Conservation (phyloP, 1,140 invertebrate genomes). For the Brachionus manjavacas region DNA sequence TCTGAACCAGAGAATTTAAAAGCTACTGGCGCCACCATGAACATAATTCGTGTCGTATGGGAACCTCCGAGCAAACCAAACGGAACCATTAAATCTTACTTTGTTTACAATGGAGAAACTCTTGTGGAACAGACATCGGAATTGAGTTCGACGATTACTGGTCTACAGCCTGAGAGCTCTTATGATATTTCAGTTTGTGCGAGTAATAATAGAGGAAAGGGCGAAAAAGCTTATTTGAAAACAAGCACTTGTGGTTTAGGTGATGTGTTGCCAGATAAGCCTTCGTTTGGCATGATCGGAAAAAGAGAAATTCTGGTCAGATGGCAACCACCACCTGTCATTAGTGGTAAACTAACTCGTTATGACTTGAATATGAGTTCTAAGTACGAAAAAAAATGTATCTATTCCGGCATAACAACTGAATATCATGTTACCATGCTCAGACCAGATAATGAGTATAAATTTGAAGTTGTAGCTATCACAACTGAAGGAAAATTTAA, state of each 20-base stretch:
- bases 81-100: background rate
- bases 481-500: conserved; percentile 57
- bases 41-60: background rate
- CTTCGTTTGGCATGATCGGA: conserved; percentile 53
- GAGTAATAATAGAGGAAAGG: conserved; percentile 52
- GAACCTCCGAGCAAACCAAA: background rate
- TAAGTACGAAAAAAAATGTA: conserved; percentile 44
- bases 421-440: conserved; percentile 48
- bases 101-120: conserved; percentile 45
- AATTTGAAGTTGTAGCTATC: conserved; percentile 51
- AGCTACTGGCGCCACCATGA: background rate
- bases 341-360: conserved; percentile 52
- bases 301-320: conserved; percentile 52
- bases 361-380: conserved; percentile 55
- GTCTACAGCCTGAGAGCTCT: conserved; percentile 50
- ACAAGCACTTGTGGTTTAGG: conserved; percentile 45
- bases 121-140: conserved; percentile 51
- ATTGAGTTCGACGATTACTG: conserved; percentile 50
- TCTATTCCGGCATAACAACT: conserved; percentile 55
- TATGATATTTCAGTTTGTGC: conserved; percentile 54
- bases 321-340: conserved; percentile 54
- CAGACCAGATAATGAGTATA: conserved; percentile 55
- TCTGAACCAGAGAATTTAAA: conserved; percentile 26
- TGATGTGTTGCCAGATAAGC: conserved; percentile 54
- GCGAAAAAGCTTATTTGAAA: conserved; percentile 38